Conservation (phyloP, 2,113 vertebrate species). For the Otis tarda region DNA sequence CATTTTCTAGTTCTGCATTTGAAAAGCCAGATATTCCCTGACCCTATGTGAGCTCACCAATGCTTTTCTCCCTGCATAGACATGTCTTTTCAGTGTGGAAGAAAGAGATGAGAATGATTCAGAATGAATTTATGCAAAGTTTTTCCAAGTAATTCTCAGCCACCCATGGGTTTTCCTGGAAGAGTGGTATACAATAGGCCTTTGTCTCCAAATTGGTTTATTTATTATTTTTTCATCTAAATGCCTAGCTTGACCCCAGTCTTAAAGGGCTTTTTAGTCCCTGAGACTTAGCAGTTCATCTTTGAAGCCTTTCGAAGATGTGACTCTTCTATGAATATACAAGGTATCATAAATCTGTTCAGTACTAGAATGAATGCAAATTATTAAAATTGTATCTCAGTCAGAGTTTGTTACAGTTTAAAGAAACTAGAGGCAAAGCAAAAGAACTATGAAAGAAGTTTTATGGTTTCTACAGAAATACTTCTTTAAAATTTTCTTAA, state of each 20-base stretch:
- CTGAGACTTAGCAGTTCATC: background rate
- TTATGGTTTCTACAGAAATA: background rate
- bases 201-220: conserved; percentile 43
- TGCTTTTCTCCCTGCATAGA: background rate
- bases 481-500: background rate
- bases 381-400: background rate
- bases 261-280: background rate
- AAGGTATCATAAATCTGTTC: background rate
- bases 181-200: conserved; percentile 23
- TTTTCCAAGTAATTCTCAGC: conserved; percentile 39
- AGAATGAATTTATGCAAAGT: conserved; percentile 2
- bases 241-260: background rate
- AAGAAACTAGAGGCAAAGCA: background rate
- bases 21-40: background rate
- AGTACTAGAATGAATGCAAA: background rate
- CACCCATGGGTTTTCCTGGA: conserved; percentile 38
- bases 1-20: background rate
- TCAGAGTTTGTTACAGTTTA: background rate
- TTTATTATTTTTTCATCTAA: conserved; percentile 36
- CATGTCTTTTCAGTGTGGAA: background rate
- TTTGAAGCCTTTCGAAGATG: conserved; percentile 3
- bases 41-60: background rate
- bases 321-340: background rate
- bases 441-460: background rate
- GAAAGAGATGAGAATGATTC: conserved; percentile 3